These are phyloP conservation scores for Tichodroma muraria DNA, from an alignment of 2,113 vertebrate species.

Conservation along the genomic window DNA sequence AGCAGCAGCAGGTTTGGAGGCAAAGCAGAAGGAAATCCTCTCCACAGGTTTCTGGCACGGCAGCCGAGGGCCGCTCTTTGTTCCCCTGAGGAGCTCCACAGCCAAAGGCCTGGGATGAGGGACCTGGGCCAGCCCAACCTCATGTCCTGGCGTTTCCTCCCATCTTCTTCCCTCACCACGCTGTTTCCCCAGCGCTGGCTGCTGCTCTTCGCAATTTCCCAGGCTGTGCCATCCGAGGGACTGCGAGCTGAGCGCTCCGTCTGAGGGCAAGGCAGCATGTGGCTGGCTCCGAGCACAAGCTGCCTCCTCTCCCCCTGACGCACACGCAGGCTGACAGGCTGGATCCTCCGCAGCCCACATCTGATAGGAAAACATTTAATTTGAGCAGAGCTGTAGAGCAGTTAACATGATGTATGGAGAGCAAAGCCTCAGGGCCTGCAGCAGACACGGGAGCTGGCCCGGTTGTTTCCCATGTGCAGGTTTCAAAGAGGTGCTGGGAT, in stretches of 20 bases:
- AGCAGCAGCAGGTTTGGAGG: not conserved
- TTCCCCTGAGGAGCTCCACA: not conserved
- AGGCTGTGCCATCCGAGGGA: not conserved
- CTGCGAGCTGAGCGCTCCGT: not conserved
- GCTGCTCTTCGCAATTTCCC: not conserved
- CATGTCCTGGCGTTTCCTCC: accelerated
- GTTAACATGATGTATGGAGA: constrained; percentile 43
- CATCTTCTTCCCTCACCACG: not conserved
- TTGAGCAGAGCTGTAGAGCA: constrained; percentile 47
- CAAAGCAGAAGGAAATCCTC: not conserved
- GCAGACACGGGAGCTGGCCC: not conserved
- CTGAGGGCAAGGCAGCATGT: not conserved
- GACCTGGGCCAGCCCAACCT: not conserved
- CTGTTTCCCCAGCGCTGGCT: not conserved
- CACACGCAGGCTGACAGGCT: constrained; percentile 33
- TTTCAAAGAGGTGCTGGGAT: not conserved
- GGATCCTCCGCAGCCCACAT: constrained; percentile 59
- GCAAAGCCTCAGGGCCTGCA: constrained; percentile 32
- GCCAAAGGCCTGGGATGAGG: not conserved
- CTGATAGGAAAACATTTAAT: constrained; percentile 63
- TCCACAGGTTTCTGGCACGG: not conserved
- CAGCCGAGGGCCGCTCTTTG: not conserved
- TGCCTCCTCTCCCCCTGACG: not conserved
- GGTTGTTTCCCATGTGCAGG: not conserved
- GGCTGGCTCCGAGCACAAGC: constrained; percentile 7